Evolutionary conservation across 2,113 vertebrate genomes (phyloP).

Genomic region (Anhinga anhinga): DNA sequence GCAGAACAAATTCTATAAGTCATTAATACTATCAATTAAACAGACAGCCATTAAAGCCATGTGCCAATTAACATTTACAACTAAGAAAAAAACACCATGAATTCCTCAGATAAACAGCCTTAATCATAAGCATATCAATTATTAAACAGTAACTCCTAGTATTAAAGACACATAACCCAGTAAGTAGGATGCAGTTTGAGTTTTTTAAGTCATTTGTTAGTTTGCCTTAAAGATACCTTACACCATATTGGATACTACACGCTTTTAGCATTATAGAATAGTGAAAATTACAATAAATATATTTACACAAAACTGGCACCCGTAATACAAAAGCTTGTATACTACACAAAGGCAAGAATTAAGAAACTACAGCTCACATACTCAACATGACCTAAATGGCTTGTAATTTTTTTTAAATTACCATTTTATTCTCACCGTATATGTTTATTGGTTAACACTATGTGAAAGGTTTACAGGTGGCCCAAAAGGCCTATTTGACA

Average conservation of each 20-base stretch:
- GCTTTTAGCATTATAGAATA: neutral
- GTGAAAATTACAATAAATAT: neutral
- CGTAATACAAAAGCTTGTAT: neutral
- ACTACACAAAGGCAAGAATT: neutral
- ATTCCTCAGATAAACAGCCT: neutral
- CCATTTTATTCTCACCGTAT: neutral
- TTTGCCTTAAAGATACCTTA: neutral
- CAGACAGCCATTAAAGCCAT: neutral
- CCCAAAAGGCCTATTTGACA: neutral
- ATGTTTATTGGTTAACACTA: neutral
- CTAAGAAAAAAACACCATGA: neutral
- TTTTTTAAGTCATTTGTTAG: neutral
- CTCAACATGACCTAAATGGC: neutral
- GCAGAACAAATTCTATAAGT: neutral
- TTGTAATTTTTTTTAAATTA: neutral
- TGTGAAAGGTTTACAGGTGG: neutral
- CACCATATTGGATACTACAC: neutral
- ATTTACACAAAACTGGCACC: neutral
- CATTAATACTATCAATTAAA: neutral
- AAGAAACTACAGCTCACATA: neutral
- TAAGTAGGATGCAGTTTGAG: neutral
- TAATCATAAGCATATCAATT: neutral
- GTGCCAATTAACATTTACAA: neutral
- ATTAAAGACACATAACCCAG: fast-evolving
- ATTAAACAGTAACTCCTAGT: neutral